These are phyloP conservation scores for Drosophila parthenogenetica DNA, from an alignment of 2,888 invertebrate genomes.

Conservation along the genomic window DNA sequence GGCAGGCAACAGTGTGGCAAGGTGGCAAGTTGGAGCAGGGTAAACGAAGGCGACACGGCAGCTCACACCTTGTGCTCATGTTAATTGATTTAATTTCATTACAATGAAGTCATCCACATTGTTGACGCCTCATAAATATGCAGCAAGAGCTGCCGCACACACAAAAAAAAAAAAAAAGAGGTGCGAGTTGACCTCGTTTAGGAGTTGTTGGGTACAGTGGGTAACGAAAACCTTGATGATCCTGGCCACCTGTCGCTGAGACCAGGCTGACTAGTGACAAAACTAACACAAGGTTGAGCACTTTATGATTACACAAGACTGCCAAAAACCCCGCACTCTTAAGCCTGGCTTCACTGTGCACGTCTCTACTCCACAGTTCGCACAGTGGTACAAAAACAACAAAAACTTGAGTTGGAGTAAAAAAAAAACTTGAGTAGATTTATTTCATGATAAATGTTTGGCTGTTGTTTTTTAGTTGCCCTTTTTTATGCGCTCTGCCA, in stretches of 20 bases:
- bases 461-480: constrained; percentile 65
- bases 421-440: constrained; percentile 71
- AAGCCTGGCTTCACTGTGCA: constrained; percentile 52
- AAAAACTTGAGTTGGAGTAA: constrained; percentile 30
- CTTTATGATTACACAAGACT: constrained; percentile 57
- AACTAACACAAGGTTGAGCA: constrained; percentile 35
- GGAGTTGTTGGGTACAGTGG: not conserved
- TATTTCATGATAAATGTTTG: constrained; percentile 78
- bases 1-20: constrained; percentile 12
- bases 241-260: constrained; percentile 28
- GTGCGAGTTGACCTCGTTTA: constrained; percentile 13
- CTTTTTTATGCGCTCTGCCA: constrained; percentile 63
- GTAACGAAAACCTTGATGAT: constrained; percentile 7
- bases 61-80: constrained; percentile 62
- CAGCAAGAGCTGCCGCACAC: constrained; percentile 17
- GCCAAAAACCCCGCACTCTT: constrained; percentile 30
- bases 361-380: constrained; percentile 56
- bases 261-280: constrained; percentile 16
- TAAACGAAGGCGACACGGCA: not conserved
- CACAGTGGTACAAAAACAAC: constrained; percentile 39
- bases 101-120: constrained; percentile 73
- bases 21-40: constrained; percentile 5
- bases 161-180: constrained; percentile 4
- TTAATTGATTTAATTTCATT: constrained; percentile 78
- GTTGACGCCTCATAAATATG: constrained; percentile 71